Percentiles rank a stretch among this genome's conserved stretches.
phyloP scores from a whole-genome alignment of 2,113 vertebrate species.

The Hippocampus barbouri region DNA sequence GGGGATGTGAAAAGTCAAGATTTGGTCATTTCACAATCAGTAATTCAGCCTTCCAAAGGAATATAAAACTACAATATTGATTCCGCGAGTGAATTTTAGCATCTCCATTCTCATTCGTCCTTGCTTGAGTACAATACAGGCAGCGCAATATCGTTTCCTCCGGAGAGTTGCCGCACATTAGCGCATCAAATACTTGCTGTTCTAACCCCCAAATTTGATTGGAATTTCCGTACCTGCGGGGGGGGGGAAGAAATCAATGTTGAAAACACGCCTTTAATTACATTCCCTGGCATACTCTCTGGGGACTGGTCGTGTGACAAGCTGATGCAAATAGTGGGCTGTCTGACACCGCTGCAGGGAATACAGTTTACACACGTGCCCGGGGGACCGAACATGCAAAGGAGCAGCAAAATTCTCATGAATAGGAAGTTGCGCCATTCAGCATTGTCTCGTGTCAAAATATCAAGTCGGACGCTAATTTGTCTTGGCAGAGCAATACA shows the following conservation, averaged over 20 bases:
- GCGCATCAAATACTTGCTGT: conserved; percentile 20
- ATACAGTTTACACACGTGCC: background rate
- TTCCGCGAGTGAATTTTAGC: conserved; percentile 8
- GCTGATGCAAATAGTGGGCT: conserved; percentile 9
- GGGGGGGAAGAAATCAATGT: background rate
- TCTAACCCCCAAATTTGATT: conserved; percentile 9
- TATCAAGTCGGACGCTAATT: conserved; percentile 7
- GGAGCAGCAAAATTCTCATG: conserved; percentile 16
- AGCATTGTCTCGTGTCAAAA: conserved; percentile 18
- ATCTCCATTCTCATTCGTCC: conserved; percentile 4
- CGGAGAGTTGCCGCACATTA: conserved; percentile 18
- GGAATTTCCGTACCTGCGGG: background rate
- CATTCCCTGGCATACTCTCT: background rate
- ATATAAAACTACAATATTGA: background rate
- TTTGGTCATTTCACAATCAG: background rate
- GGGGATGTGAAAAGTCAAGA: background rate
- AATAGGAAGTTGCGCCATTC: background rate
- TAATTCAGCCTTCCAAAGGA: conserved; percentile 10
- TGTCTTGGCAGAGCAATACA: conserved; percentile 4
- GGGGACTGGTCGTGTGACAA: conserved; percentile 1
- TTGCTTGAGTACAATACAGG: conserved; percentile 4
- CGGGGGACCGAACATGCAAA: conserved; percentile 11
- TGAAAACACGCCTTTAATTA: background rate
- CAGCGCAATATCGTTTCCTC: conserved; percentile 4
- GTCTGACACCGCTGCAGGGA: conserved; percentile 27